These are phyloP conservation scores for Ptychoptera contaminata DNA, from an alignment of 2,888 invertebrate species.

Conservation along the genomic window DNA sequence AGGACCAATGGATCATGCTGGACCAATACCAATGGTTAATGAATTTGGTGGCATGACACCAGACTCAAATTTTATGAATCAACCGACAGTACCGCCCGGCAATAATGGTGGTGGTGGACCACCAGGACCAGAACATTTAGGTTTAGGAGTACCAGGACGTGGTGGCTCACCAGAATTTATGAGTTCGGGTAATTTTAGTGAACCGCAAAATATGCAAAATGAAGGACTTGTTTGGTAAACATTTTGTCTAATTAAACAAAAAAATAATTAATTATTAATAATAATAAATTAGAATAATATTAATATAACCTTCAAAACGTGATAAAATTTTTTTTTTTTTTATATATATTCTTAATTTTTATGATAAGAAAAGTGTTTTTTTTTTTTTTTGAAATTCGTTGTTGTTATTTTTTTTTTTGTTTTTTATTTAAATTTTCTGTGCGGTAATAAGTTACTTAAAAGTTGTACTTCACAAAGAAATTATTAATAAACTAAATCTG, in stretches of 20 bases:
- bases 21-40: constrained; percentile 53
- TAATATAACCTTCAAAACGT: background rate
- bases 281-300: background rate
- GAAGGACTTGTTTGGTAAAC: constrained; percentile 59
- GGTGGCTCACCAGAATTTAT: constrained; percentile 64
- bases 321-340: constrained; percentile 1
- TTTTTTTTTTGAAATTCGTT: background rate
- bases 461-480: too few relatives aligned
- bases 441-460: too few relatives aligned
- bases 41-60: constrained; percentile 59
- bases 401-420: background rate
- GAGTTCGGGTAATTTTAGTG: constrained; percentile 42
- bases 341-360: background rate
- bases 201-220: constrained; percentile 54
- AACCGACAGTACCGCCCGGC: constrained; percentile 32
- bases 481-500: too few relatives aligned
- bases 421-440: background rate
- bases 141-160: constrained; percentile 38
- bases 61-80: constrained; percentile 40
- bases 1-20: constrained; percentile 55
- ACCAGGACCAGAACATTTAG: constrained; percentile 45
- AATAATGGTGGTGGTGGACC: constrained; percentile 28
- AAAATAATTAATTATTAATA: background rate
- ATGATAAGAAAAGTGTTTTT: background rate
- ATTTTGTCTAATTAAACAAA: background rate